These are phyloP conservation scores for Coptotermes formosanus DNA, from an alignment of 1,140 invertebrate genomes.

Conservation along the genomic window DNA sequence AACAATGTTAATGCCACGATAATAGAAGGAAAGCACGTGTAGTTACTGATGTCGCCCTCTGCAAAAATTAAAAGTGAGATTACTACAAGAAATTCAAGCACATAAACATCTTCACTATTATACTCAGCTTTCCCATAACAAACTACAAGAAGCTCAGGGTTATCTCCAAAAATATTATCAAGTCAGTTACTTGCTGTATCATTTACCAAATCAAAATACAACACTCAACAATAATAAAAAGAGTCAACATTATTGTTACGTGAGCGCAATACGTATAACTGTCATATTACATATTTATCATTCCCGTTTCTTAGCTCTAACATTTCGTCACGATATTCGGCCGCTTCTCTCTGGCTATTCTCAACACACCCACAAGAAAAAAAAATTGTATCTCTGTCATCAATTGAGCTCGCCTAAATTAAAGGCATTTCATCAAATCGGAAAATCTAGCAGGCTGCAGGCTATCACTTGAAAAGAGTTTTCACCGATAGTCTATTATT, in stretches of 20 bases:
- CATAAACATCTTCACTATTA: background rate
- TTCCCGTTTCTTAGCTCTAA: no score
- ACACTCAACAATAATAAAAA: background rate
- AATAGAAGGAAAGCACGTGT: background rate
- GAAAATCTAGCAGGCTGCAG: no score
- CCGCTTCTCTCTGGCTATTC: no score
- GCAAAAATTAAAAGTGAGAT: background rate
- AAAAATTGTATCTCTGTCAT: no score
- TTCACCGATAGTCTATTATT: no score
- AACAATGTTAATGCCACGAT: conserved; percentile 10
- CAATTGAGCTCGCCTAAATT: no score
- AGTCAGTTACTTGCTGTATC: background rate
- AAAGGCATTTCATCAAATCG: no score
- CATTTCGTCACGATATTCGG: no score
- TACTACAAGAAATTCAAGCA: background rate
- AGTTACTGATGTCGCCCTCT: background rate
- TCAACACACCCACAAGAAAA: no score
- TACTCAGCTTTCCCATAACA: background rate
- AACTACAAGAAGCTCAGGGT: background rate
- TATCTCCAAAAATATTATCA: background rate
- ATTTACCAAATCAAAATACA: background rate
- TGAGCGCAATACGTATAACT: background rate
- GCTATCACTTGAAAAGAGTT: no score
- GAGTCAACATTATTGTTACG: background rate
- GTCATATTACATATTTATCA: no score